These are phyloP conservation scores for Rhipidura dahli DNA, from an alignment of 2,113 vertebrate genomes.

Conservation along the genomic window DNA sequence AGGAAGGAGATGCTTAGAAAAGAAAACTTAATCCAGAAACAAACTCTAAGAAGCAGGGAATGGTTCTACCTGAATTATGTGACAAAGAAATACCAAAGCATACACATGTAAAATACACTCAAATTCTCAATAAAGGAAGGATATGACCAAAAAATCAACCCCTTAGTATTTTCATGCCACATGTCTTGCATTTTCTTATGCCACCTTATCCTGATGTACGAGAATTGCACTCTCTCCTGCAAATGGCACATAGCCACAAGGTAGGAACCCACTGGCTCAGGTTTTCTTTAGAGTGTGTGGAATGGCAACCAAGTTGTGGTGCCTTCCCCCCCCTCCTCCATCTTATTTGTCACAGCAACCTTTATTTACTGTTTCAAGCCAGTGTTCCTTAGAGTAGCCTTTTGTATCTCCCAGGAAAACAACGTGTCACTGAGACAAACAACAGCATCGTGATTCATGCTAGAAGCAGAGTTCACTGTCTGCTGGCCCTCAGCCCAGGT, in stretches of 20 bases:
- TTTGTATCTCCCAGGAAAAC: slow-evolving; percentile 7
- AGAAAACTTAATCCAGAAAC: not conserved
- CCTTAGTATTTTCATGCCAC: not conserved
- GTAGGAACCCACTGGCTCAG: not conserved
- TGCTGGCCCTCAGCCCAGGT: slow-evolving; percentile 14
- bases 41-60: not conserved
- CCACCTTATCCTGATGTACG: not conserved
- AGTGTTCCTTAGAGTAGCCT: not conserved
- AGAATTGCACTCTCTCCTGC: not conserved
- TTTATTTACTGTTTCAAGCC: not conserved
- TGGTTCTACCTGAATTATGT: accelerated
- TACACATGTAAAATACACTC: not conserved
- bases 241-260: not conserved
- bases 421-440: not conserved
- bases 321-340: accelerated
- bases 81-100: not conserved
- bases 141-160: not conserved
- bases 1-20: not conserved
- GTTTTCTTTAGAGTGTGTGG: not conserved
- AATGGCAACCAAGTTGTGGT: not conserved
- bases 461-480: not conserved
- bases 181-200: not conserved
- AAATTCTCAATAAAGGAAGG: not conserved
- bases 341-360: not conserved
- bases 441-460: not conserved